Evolutionary conservation across 1,140 invertebrate genomes (phyloP).

Genomic region (Lutraria rhynchaena): DNA sequence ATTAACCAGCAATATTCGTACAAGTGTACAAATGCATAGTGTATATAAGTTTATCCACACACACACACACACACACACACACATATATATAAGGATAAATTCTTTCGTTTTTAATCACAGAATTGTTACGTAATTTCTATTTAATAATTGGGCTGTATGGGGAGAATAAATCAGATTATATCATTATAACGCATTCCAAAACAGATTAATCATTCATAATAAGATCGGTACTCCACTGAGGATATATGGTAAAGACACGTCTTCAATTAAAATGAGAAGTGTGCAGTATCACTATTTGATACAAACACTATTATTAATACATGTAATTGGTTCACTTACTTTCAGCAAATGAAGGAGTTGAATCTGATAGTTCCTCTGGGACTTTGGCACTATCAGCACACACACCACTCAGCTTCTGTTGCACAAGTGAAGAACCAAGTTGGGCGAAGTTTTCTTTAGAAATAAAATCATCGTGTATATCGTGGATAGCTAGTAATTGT

Average conservation of each 20-base stretch:
- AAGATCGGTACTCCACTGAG: too few species aligned
- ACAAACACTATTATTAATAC: not conserved
- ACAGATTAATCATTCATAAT: too few species aligned
- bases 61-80: too few species aligned
- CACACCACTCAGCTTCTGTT: conserved; percentile 2
- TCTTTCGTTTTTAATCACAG: too few species aligned
- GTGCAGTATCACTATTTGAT: not conserved
- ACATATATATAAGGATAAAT: too few species aligned
- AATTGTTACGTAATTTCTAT: too few species aligned
- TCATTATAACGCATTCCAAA: too few species aligned
- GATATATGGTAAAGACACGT: not conserved
- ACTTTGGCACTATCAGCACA: conserved; percentile 17
- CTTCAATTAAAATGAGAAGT: not conserved
- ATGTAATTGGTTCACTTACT: conserved; percentile 48
- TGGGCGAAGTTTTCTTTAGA: conserved; percentile 12
- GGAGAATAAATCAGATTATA: too few species aligned
- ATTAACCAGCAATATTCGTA: too few species aligned
- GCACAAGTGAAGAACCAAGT: conserved; percentile 60
- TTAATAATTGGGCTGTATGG: too few species aligned
- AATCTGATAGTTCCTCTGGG: not conserved
- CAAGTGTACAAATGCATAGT: too few species aligned
- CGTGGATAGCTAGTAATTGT: conserved; percentile 41
- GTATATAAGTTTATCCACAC: too few species aligned
- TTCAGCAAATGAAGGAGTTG: conserved; percentile 24
- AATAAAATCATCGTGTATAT: conserved; percentile 12